These are phyloP conservation scores for Steinernema hermaphroditum DNA, from an alignment of 2,888 invertebrate species.

Conservation along the genomic window DNA sequence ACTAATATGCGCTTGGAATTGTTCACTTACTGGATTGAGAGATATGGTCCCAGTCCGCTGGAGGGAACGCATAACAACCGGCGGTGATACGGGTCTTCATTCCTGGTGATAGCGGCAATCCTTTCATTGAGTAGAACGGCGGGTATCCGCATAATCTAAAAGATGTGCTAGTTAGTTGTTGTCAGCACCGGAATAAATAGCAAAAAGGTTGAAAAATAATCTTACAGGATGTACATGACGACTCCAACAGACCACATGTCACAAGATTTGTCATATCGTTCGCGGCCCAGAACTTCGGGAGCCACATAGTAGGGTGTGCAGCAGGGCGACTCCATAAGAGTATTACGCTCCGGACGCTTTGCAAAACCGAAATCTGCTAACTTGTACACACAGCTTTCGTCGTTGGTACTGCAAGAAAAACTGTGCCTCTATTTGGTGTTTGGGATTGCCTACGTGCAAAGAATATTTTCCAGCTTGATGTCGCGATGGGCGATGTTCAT, in stretches of 20 bases:
- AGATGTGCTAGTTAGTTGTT: slow-evolving; percentile 34
- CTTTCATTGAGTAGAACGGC: slow-evolving; percentile 96
- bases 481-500: slow-evolving; percentile 79
- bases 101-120: slow-evolving; percentile 93
- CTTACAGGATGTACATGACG: slow-evolving; percentile 95
- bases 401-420: slow-evolving; percentile 67
- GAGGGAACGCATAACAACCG: slow-evolving; percentile 95
- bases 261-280: slow-evolving; percentile 97
- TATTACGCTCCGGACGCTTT: slow-evolving; percentile 79
- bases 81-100: slow-evolving; percentile 94
- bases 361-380: slow-evolving; percentile 99
- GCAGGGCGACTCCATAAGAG: slow-evolving; percentile 93
- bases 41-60: slow-evolving; percentile 91
- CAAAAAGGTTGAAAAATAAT: slow-evolving; percentile 47
- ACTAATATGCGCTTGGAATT: no score
- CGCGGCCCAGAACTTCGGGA: slow-evolving; percentile 81
- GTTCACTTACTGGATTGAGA: slow-evolving; percentile 79
- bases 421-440: no score
- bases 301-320: slow-evolving; percentile 98
- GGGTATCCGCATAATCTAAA: slow-evolving; percentile 88
- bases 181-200: neutral
- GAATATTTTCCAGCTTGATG: slow-evolving; percentile 78
- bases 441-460: slow-evolving; percentile 75
- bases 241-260: slow-evolving; percentile 97
- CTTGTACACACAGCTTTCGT: slow-evolving; percentile 81